Evolutionary conservation across 2,113 vertebrate species (phyloP), one percentile per base, ranked within the genome.

Genomic region (Myodes glareolus): DNA sequence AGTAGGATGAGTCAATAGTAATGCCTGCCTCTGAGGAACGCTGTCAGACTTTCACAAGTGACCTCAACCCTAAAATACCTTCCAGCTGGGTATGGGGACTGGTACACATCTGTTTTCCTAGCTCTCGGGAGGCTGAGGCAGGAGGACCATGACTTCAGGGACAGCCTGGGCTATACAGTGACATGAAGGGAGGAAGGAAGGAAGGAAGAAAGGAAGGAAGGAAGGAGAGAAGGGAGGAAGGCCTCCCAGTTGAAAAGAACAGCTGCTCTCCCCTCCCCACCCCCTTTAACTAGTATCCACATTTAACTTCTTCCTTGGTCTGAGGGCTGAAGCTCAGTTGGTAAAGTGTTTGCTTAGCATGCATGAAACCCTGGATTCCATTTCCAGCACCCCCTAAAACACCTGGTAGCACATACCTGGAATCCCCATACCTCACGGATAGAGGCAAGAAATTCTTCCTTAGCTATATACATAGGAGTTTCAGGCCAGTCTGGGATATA

Each of bases 41-140:
- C 29, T 45, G 14, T 45, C 29, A 55, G 23, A 45, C 70, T 45
- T 77, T 47, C 88, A 82, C 16, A 61, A 33, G 84, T 42, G 39
- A 58, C 33, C 36, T 58, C 87, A 86, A 94, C 42, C 50, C 81
- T 78, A 90, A 95, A 80, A 91, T 13, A 31, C 47, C 61, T 86
- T 67, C n/a, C 36, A 33, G 55, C 72, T n/a, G 27, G 39, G 25
- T 70, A 70, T 14, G 5, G 85, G 17, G 36, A 72, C 70, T 23
- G n/a, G 19, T 5, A 5, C 86, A 58, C 36, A 58, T 9, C 67
- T 31, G 47, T 11, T 12, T 31, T 39, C 47, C 68, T 25, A 58
- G 68, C 4, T 55, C 65, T 52, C 2, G 0, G 47, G 14, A 89
- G 70, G 16, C 27, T 75, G n/a, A 31, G n/a, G 70, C 14, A 27